Conservation (phyloP, 1,140 invertebrate species). For the Zaprionus ghesquierei region DNA sequence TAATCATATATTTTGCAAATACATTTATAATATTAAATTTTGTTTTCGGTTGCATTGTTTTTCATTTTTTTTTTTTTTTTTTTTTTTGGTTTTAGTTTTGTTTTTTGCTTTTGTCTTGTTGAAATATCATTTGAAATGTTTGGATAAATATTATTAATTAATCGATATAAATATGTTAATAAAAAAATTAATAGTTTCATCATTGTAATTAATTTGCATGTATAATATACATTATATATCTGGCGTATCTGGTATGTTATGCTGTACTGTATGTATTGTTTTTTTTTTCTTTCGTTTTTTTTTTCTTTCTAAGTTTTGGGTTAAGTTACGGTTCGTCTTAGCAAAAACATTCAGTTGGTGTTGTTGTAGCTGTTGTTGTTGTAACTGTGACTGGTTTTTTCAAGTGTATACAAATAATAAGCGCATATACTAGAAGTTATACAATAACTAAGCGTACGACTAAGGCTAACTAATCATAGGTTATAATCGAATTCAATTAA, state of each 20-base stretch:
- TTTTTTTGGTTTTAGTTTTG: too few species aligned
- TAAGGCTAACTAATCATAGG: slow-evolving; percentile 59
- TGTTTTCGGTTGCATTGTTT: slow-evolving; percentile 55
- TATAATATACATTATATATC: slow-evolving; percentile 52
- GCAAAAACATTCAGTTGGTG: slow-evolving; percentile 2
- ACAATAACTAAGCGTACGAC: slow-evolving; percentile 41
- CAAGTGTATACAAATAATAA: slow-evolving; percentile 44
- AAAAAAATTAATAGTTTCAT: slow-evolving; percentile 74
- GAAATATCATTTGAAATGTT: slow-evolving; percentile 79
- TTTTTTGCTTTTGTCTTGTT: slow-evolving; percentile 41
- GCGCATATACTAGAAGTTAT: slow-evolving; percentile 43
- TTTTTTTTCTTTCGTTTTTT: slow-evolving; percentile 4
- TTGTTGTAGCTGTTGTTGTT: slow-evolving; percentile 6
- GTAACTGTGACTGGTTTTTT: slow-evolving; percentile 7
- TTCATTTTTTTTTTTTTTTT: slow-evolving; percentile 50
- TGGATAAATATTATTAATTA: slow-evolving; percentile 79
- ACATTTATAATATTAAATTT: slow-evolving; percentile 81
- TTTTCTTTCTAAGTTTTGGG: slow-evolving; percentile 11
- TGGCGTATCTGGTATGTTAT: slow-evolving; percentile 46
- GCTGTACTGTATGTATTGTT: slow-evolving; percentile 30
- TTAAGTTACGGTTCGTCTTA: slow-evolving; percentile 7
- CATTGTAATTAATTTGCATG: slow-evolving; percentile 43
- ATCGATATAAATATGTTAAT: slow-evolving; percentile 79
- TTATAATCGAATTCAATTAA: slow-evolving; percentile 48
- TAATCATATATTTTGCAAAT: slow-evolving; percentile 79